phyloP scores from a whole-genome alignment of 1,140 invertebrate genomes.

The Rhagoletis pomonella region DNA sequence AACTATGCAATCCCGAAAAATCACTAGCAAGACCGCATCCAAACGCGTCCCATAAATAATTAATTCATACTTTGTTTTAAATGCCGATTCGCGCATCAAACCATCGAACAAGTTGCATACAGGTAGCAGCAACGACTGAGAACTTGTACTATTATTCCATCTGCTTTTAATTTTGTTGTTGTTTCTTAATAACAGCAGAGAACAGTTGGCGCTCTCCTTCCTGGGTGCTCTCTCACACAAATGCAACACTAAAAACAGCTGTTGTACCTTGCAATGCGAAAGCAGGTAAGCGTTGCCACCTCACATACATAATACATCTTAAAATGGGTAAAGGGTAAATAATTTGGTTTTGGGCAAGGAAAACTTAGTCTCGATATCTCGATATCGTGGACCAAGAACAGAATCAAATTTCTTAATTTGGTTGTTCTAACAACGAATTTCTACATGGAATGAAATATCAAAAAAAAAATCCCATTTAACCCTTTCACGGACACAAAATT shows the following conservation, averaged over 20 bases:
- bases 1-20: no score
- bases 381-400: no score
- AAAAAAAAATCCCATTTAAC: no score
- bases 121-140: constrained; percentile 11
- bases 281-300: not conserved
- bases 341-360: no score
- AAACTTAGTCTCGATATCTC: no score
- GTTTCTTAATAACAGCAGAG: no score
- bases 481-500: no score
- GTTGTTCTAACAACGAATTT: no score
- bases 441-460: no score
- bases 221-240: not conserved
- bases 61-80: not conserved
- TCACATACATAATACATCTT: no score
- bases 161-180: not conserved
- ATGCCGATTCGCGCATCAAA: not conserved
- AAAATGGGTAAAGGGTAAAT: no score
- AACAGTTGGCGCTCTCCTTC: not conserved
- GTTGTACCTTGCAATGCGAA: not conserved
- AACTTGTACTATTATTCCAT: not conserved
- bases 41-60: not conserved
- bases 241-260: not conserved
- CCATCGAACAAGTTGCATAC: constrained; percentile 16
- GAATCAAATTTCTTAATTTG: no score
- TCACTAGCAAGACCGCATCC: not conserved